Conservation (phyloP, 1,140 invertebrate species). For the Chelonus insularis region DNA sequence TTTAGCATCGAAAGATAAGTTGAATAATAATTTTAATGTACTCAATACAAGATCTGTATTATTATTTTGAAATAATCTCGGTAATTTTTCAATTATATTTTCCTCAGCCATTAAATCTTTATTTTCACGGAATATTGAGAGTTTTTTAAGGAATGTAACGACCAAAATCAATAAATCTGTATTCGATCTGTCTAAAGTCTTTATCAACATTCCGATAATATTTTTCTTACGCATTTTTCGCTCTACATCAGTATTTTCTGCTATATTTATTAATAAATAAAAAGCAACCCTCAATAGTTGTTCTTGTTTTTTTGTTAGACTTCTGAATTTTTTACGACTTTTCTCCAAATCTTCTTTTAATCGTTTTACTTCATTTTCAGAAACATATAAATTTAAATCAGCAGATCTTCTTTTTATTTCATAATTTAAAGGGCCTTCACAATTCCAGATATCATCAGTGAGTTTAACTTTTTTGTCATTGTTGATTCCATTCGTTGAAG, state of each 20-base stretch:
- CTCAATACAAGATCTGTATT: constrained; percentile 85
- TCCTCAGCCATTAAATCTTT: constrained; percentile 86
- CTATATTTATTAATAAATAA: constrained; percentile 91
- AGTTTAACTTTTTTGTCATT: constrained; percentile 51
- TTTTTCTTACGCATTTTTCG: constrained; percentile 97
- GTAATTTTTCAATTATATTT: constrained; percentile 76
- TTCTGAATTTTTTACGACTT: constrained; percentile 75
- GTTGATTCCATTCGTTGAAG: constrained; percentile 41
- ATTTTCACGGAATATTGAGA: constrained; percentile 93
- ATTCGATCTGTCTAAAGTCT: constrained; percentile 82
- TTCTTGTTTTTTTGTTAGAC: constrained; percentile 88
- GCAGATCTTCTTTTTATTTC: constrained; percentile 48
- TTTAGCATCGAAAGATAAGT: constrained; percentile 94
- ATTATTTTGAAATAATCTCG: constrained; percentile 70
- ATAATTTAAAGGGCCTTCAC: constrained; percentile 51
- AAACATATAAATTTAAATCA: constrained; percentile 38
- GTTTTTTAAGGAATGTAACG: constrained; percentile 91
- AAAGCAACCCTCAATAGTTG: constrained; percentile 85
- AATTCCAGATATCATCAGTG: constrained; percentile 54
- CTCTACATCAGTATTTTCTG: constrained; percentile 92
- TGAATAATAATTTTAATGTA: constrained; percentile 87
- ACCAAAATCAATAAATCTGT: constrained; percentile 88
- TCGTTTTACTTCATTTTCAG: constrained; percentile 61
- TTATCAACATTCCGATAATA: constrained; percentile 85
- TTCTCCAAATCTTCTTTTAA: constrained; percentile 83